These are phyloP conservation scores for Aphelenchoides besseyi DNA, from an alignment of 1,140 invertebrate species.

Conservation along the genomic window DNA sequence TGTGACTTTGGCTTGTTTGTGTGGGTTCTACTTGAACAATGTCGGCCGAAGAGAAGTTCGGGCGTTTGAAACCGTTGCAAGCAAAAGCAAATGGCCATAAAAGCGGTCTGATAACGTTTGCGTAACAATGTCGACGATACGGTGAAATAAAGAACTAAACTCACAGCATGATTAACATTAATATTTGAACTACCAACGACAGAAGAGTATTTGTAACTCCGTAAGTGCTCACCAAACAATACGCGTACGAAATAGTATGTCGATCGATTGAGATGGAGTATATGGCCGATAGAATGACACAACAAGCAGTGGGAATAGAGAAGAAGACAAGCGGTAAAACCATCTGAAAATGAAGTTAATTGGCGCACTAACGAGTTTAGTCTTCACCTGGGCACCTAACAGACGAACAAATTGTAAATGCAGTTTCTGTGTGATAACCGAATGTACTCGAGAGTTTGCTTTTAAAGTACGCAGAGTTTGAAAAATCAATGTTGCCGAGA, in stretches of 20 bases:
- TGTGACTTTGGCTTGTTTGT: no score
- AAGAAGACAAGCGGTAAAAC: neutral
- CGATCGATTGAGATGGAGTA: neutral
- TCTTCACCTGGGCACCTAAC: neutral
- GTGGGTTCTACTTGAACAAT: no score
- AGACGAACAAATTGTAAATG: neutral
- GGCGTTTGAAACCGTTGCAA: no score
- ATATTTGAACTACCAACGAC: neutral
- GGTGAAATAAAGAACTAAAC: neutral
- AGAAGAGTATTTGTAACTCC: neutral
- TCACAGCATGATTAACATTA: neutral
- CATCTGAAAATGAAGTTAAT: no score
- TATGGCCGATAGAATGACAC: neutral
- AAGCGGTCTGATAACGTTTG: neutral
- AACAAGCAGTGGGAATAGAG: neutral
- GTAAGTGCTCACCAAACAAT: neutral
- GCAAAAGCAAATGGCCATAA: no score
- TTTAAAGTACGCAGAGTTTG: neutral
- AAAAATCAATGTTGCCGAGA: neutral
- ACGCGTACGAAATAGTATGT: neutral
- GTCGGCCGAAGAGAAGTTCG: no score
- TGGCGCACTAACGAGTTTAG: neutral
- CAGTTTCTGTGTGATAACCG: neutral
- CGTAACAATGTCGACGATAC: neutral
- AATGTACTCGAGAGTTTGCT: neutral